Conservation (phyloP, 1,140 invertebrate genomes). For the Metaphire vulgaris region DNA sequence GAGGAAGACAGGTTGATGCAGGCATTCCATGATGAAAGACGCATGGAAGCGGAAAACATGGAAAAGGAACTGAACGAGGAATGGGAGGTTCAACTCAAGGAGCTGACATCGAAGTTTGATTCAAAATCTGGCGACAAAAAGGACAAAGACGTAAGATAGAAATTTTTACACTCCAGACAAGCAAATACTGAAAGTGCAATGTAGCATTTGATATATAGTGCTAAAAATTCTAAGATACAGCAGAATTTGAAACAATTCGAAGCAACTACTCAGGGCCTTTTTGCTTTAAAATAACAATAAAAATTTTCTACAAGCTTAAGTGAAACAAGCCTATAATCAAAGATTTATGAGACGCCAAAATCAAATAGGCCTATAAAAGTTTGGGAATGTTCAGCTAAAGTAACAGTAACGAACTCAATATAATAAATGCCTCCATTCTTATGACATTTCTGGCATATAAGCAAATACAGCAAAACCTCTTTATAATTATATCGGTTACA, state of each 20-base stretch:
- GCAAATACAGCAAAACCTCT: too few species aligned
- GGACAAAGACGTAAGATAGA: slow-evolving; percentile 35
- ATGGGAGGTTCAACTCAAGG: slow-evolving; percentile 48
- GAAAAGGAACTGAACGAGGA: slow-evolving; percentile 46
- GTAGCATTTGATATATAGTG: neutral
- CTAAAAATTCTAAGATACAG: neutral
- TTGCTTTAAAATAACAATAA: too few species aligned
- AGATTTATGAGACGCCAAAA: too few species aligned
- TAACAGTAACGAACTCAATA: too few species aligned
- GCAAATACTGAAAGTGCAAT: neutral
- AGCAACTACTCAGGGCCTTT: neutral
- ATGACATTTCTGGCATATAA: too few species aligned
- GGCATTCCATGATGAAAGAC: slow-evolving; percentile 40
- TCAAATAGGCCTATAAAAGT: too few species aligned
- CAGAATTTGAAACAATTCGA: neutral
- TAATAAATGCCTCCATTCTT: too few species aligned
- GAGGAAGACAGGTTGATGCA: slow-evolving; percentile 47
- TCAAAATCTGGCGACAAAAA: slow-evolving; percentile 43
- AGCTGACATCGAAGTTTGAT: slow-evolving; percentile 47
- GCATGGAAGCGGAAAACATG: slow-evolving; percentile 39
- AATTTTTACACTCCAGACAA: too few species aligned
- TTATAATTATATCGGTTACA: too few species aligned
- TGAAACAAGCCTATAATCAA: too few species aligned
- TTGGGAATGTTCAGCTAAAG: too few species aligned
- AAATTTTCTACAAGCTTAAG: too few species aligned